Base-by-base conservation (phyloP, 2,113 vertebrate species). In the Sapayoa aenigma region DNA sequence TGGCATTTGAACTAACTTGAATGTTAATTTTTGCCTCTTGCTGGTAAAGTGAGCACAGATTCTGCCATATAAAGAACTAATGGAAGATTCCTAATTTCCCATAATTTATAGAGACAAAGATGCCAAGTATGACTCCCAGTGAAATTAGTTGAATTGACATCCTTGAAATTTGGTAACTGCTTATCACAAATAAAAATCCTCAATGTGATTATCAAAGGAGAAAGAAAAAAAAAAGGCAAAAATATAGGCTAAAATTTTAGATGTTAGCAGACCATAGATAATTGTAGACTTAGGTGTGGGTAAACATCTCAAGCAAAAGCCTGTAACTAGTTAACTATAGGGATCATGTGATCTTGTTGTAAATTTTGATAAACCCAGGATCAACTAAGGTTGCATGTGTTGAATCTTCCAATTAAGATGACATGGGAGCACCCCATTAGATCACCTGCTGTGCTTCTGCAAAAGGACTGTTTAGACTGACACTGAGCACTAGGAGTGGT, bases 341-440 rank as follows among this genome's bases (percentile, higher is more conserved):
- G 55, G 6, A 6, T 31, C 0, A 0, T 58, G 22, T 35, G 9
- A 3, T 11, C 11, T 58, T 53, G 37, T 3, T 58, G 19, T 46
- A 73, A 86, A 65, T 19, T 77, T 73, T 74, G 21, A 11, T 73
- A 84, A 44, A 5, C 55, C 6, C 14, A 55, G 28, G 11, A 53
- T 12, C 24, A 76, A 72, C 55, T 31, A 59, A 81, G 15, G 9
- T 35, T 85, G 2, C 1, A 14, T 35, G 22, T 39, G 19, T 75
- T 73, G 39, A 80, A 56, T 56, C 37, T 87, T 73, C 18, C 44
- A 66, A 14, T 41, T 69, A 47, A 86, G 27, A 59, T 28, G 23
- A 41, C 44, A 47, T 22, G 35, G 79, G 16, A 68, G 3, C 8
- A 83, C 23, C 58, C 21, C 9, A 35, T 65, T 22, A 46, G 25